Percentiles rank a stretch among this genome's conserved stretches.
Conservation (phyloP, 2,797 vertebrate species). For the Gouania willdenowi region DNA sequence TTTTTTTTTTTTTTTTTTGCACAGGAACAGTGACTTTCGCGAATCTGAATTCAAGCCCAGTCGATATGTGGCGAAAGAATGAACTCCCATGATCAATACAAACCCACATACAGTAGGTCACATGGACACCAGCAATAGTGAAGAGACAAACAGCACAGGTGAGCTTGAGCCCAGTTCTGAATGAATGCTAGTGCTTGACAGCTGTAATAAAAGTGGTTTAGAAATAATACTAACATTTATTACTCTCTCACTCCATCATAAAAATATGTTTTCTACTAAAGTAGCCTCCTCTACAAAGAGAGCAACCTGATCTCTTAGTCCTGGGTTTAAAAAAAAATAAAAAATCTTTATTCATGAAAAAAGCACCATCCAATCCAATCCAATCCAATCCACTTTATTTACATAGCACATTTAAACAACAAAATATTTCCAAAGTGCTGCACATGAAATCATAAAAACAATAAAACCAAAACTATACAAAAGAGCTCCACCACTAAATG, state of each 20-base stretch:
- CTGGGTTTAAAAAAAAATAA: slow-evolving; percentile 29
- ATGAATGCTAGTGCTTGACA: slow-evolving; percentile 34
- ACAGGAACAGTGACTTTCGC: slow-evolving; percentile 11
- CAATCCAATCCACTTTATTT: no score
- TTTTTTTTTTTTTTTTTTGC: slow-evolving; percentile 1
- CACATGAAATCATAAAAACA: no score
- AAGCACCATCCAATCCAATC: no score
- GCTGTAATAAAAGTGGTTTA: slow-evolving; percentile 51
- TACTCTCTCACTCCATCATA: slow-evolving; percentile 35
- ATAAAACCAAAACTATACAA: no score
- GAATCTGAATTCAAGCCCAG: slow-evolving; percentile 16
- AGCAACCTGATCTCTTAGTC: slow-evolving; percentile 23
- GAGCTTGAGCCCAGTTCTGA: slow-evolving; percentile 1
- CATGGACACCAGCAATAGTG: slow-evolving; percentile 8
- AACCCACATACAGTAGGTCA: slow-evolving; percentile 12
- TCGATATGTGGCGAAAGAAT: slow-evolving; percentile 17
- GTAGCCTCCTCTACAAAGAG: slow-evolving; percentile 9
- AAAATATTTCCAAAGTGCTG: no score
- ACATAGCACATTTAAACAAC: no score
- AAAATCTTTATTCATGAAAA: slow-evolving; percentile 56
- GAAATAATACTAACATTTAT: slow-evolving; percentile 60
- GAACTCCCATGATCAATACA: slow-evolving; percentile 8
- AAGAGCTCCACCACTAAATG: no score
- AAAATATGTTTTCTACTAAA: slow-evolving; percentile 38
- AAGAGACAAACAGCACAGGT: slow-evolving; percentile 7